Conservation (phyloP, 1,140 invertebrate genomes). For the Eumeta japonica region DNA sequence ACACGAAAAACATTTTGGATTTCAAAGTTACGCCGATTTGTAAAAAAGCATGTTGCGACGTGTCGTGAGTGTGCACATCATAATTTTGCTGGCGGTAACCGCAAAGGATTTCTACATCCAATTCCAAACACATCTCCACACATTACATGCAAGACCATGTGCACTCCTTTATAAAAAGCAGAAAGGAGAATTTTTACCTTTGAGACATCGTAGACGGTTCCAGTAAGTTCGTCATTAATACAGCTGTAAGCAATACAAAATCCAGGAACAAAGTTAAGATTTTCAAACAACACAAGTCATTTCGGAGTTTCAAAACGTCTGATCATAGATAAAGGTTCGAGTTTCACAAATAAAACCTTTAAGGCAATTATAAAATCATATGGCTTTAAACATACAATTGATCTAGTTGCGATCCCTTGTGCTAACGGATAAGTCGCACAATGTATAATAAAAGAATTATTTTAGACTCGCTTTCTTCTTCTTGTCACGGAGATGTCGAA, state of each 20-base stretch:
- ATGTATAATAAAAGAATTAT: constrained; percentile 16
- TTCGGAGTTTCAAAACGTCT: no score
- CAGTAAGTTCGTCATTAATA: no score
- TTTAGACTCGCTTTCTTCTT: no score
- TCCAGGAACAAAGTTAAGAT: no score
- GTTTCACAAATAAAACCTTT: constrained; percentile 4
- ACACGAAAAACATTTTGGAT: constrained; percentile 28
- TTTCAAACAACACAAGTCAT: no score
- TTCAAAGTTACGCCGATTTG: constrained; percentile 20
- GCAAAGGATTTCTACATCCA: constrained; percentile 21
- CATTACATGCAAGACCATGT: no score
- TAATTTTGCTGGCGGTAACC: constrained; percentile 13
- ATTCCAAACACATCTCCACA: no score
- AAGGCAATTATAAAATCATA: constrained; percentile 5
- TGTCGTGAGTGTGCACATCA: constrained; percentile 17
- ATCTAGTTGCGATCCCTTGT: constrained; percentile 17
- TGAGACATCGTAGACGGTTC: no score
- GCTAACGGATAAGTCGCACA: constrained; percentile 22
- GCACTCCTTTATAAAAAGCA: no score
- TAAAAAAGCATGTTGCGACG: constrained; percentile 16
- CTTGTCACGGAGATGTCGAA: no score
- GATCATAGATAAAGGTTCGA: constrained; percentile 10
- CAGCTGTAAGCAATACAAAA: no score
- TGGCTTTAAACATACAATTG: constrained; percentile 14
- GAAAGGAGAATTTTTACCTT: no score